Evolutionary conservation across 2,888 invertebrate genomes (phyloP), one percentile per base, ranked within the genome.

Genomic region (Leptinotarsa peninsularis): DNA sequence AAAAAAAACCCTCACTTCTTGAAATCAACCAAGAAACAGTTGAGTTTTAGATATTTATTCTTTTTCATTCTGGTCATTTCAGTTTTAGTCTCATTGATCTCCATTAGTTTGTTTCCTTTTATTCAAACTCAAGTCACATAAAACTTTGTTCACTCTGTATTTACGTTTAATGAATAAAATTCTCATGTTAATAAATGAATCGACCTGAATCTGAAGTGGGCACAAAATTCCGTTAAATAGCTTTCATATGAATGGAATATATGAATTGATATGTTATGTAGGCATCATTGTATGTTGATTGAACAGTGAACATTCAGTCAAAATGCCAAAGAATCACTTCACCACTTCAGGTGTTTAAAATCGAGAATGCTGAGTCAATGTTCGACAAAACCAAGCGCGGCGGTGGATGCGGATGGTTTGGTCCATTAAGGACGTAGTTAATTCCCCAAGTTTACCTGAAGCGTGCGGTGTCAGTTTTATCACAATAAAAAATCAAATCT

Each of bases 341-440:
- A 75, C 74, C 79, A 77, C 79, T 77, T 79, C 76, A 77, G 77
- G 79, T 77, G 77, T 79, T 77, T 76, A 67, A 75, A 71, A 77
- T 60, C 58, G 71, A 75, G 71, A 71, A 71, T 74, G 76, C 71
- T 75, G 73, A 78, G 76, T 75, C 79, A 76, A 79, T 67, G 74
- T 66, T 72, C 75, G 74, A 66, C 66, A 71, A 58, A 72, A 71
- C 71, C 27, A 66, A 52, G 49, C 67, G 67, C 71, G 70, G n/a
- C 70, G 70, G 49, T 70, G 70, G 68, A 76, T 69, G 58, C 49
- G 67, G 70, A 58, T 68, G 67, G 76, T 70, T 79, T 63, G 72
- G 73, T 67, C 69, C 68, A 43, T 18, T n/a, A 27, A 21, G 66
- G 58, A 56, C 23, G 7, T 17, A 4, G 71, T 72, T 52, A 78